Evolutionary conservation across 2,797 vertebrate species (phyloP), one percentile per base, ranked within the genome.

Genomic region (Champsocephalus esox): DNA sequence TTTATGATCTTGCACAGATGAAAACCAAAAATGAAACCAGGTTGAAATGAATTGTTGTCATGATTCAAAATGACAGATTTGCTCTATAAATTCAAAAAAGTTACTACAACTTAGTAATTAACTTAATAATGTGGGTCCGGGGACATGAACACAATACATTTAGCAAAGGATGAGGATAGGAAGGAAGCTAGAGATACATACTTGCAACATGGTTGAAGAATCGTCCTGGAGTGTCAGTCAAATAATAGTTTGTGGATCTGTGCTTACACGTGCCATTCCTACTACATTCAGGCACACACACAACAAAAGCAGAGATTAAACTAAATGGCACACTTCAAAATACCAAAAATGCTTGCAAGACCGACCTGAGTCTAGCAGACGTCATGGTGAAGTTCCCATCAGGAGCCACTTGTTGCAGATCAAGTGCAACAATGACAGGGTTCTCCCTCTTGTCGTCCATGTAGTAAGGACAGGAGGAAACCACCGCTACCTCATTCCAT

Each of bases 401-500:
- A 14, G 83, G 49, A 3, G 62, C 8, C 5, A 50, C 59, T 6
- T 61, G 64, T 7, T 83, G 77, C 66, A 94, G 67, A 21, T 88
- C 71, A 58, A 91, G 2, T 6, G 70, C 46, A 51, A 80, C 59
- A 44, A 72, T 68, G 24, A 51, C 43, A 0, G 89, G 76, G 76
- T 81, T 75, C 34, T 2, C 44, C 13, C 44, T 82, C 73, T 88
- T 92, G 3, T 71, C 73, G 34, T 58, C 48, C 86, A 88, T 88
- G 66, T 83, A 91, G 65, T 84, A 16, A 46, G 87, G 87, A 65
- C 92, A 94, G 9, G 82, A 86, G 0, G 93, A 93, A 7, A 83
- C 81, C 57, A 89, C 85, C 0, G 87, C 89, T 21, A 86, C 28
- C 71, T 93, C 91, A 21, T 80, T 90, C 93, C 92, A 94, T 50